These are phyloP conservation scores for Sinhomidia bicolor DNA, from an alignment of 2,888 invertebrate genomes.

Conservation along the genomic window DNA sequence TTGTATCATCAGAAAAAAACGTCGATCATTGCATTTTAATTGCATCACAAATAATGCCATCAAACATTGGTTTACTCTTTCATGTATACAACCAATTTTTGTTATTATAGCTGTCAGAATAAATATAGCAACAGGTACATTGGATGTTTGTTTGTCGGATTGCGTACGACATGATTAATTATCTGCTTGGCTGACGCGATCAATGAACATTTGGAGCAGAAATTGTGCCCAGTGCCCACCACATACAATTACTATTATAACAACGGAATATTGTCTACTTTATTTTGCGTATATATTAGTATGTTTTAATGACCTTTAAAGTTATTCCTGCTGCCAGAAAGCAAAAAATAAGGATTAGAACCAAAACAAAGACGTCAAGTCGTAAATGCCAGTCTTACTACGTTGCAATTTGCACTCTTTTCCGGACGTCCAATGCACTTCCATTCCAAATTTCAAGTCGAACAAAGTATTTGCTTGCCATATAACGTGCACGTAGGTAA, in stretches of 20 bases:
- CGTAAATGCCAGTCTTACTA: not conserved
- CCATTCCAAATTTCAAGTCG: constrained; percentile 32
- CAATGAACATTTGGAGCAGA: constrained; percentile 56
- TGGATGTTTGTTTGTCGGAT: not conserved
- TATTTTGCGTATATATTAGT: not conserved
- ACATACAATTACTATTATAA: no score
- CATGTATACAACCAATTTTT: no score
- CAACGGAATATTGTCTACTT: not conserved
- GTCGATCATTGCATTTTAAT: not conserved
- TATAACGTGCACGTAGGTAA: not conserved
- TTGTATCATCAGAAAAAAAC: not conserved
- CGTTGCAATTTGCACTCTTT: constrained; percentile 31
- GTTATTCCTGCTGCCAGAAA: constrained; percentile 16
- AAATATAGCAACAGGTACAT: not conserved
- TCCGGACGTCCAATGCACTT: constrained; percentile 52
- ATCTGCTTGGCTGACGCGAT: constrained; percentile 27
- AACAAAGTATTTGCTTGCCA: constrained; percentile 1
- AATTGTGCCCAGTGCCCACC: no score
- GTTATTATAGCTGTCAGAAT: not conserved
- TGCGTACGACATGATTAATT: not conserved
- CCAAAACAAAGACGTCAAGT: constrained; percentile 3
- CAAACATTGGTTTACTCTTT: not conserved
- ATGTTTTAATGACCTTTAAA: constrained; percentile 65
- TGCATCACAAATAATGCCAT: no score
- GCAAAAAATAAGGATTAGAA: not conserved